Base-by-base conservation (phyloP, 35 echinoderm and acorn worm species). In the Eucidaris tribuloides region DNA sequence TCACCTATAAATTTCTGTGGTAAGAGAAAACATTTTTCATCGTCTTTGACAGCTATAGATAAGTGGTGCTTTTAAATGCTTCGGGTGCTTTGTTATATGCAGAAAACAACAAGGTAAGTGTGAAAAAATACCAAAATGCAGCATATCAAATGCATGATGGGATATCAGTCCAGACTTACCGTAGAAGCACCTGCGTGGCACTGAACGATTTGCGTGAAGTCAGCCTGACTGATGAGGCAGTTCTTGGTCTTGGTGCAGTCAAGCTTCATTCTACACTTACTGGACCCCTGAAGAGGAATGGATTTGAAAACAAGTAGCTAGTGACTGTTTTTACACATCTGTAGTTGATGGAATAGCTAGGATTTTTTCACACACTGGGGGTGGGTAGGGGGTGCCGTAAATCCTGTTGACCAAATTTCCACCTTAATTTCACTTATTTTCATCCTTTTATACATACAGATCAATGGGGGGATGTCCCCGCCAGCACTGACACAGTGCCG, bases 201-300 rank as follows among this genome's bases (percentile, higher is more conserved):
- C 31, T 79, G 46, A 9, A 92, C 41, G 58, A 45, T 82, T 17
- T 87, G 78, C 2, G 62, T 46, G 83, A 87, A 64, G 14, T 71
- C 36, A 46, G 76, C 39, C 17, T 78, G 42, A 80, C 78, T 92
- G n/a, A 28, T 65, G 1, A 62, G 36, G 44, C 90, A 92, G n/a
- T 92, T 92, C 49, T 86, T 58, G 74, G 83, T 87, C 60, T 87
- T 78, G 5, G 76, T 66, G 41, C 90, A 92, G 36, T 92, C 84
- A 61, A 92, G 36, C 76, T 86, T 87, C 19, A 92, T 15, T 61
- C 64, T 28, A 59, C 61, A 45, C 42, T 76, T 92, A 20, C 39
- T 65, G 41, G 58, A 76, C 20, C 83, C 77, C 90, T 92, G 76
- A 17, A 56, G n/a, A n/a, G n/a, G n/a, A n/a, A n/a, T n/a, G n/a